Percentiles rank a stretch among this genome's conserved stretches.
These are phyloP conservation scores for Rhodeus uyekii DNA, from an alignment of 2,797 vertebrate species.

Conservation along the genomic window DNA sequence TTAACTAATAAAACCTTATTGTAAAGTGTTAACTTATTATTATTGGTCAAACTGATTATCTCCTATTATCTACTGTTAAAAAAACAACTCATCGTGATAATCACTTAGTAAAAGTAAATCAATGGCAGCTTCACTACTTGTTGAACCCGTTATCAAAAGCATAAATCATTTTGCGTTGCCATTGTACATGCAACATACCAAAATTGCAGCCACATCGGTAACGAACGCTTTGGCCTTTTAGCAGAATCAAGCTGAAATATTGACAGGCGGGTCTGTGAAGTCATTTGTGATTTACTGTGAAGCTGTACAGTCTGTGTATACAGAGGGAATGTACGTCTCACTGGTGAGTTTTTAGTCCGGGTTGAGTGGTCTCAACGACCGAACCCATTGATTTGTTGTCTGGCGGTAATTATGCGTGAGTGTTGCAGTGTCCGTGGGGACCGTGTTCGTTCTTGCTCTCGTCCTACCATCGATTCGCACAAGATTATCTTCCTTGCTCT, in stretches of 20 bases:
- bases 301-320: slow-evolving; percentile 22
- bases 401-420: slow-evolving; percentile 49
- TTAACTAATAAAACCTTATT: too few relatives aligned
- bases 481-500: slow-evolving; percentile 33
- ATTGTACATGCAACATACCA: background rate
- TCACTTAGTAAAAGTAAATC: background rate
- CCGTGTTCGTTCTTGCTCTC: slow-evolving; percentile 39
- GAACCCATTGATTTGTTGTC: slow-evolving; percentile 51
- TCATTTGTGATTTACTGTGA: slow-evolving; percentile 16
- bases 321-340: slow-evolving; percentile 14
- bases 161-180: background rate
- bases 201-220: background rate
- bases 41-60: background rate
- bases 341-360: slow-evolving; percentile 43
- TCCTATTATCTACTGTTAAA: background rate
- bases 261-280: slow-evolving; percentile 17
- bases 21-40: too few relatives aligned
- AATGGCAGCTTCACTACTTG: background rate
- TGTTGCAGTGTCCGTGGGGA: slow-evolving; percentile 45
- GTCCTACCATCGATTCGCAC: slow-evolving; percentile 44
- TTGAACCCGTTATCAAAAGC: background rate
- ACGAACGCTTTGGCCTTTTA: slow-evolving; percentile 17
- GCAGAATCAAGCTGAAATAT: slow-evolving; percentile 19
- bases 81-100: background rate
- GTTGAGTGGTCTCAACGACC: slow-evolving; percentile 28